These are phyloP conservation scores for Stigmatopora nigra DNA, from an alignment of 2,113 vertebrate species.

Conservation along the genomic window DNA sequence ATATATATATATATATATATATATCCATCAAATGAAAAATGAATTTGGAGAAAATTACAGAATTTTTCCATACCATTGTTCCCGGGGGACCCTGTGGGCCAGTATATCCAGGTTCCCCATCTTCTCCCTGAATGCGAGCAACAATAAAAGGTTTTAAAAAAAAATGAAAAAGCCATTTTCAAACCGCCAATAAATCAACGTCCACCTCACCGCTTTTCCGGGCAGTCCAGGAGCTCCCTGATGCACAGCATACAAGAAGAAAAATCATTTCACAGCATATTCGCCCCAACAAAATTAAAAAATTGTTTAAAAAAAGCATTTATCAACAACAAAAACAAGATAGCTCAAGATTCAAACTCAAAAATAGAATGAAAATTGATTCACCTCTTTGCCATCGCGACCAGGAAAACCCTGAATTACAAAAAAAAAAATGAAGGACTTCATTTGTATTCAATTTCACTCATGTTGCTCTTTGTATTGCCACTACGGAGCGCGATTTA, in stretches of 20 bases:
- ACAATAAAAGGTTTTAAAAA: not conserved
- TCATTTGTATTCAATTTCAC: not conserved
- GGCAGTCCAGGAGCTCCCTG: constrained; percentile 77
- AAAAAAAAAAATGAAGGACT: constrained; percentile 8
- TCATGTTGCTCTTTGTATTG: not conserved
- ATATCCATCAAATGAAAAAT: no score
- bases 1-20: no score
- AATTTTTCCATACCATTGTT: constrained; percentile 63
- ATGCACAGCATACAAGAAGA: constrained; percentile 19
- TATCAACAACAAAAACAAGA: not conserved
- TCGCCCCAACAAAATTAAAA: not conserved
- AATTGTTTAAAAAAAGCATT: not conserved
- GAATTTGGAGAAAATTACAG: not conserved
- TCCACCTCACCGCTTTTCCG: constrained; percentile 73
- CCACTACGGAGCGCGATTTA: constrained; percentile 58
- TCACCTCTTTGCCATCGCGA: constrained; percentile 72
- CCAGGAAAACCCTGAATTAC: constrained; percentile 72
- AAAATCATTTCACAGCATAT: not conserved
- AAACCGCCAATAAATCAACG: not conserved
- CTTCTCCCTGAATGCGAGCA: constrained; percentile 73
- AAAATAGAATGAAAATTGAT: constrained; percentile 23
- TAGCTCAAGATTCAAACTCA: not conserved
- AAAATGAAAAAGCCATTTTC: no score
- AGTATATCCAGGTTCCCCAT: constrained; percentile 73
- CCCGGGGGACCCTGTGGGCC: constrained; percentile 74